Evolutionary conservation across 1,140 invertebrate genomes (phyloP).

Genomic region (Tetragnatha versicolor): DNA sequence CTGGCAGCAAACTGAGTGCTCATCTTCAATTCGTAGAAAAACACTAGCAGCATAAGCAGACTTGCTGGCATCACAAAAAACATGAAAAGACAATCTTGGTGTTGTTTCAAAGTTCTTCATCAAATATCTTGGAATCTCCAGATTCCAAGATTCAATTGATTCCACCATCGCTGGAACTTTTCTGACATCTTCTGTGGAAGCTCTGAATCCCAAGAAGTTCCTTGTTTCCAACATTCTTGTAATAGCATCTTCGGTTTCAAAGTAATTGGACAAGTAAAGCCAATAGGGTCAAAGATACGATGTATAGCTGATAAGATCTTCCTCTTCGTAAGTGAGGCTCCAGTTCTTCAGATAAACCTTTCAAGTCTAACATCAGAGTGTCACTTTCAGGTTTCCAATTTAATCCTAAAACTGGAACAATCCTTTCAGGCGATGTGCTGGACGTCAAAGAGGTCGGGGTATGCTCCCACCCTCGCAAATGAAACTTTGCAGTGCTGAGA

Average conservation of each 20-base stretch:
- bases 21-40: slow-evolving; percentile 10
- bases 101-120: no score
- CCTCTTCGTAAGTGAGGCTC: not conserved
- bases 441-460: not conserved
- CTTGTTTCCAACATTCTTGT: not conserved
- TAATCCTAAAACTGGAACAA: not conserved
- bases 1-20: not conserved
- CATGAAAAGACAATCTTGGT: not conserved
- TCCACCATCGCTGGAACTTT: not conserved
- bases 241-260: not conserved
- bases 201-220: not conserved
- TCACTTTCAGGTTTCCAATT: not conserved
- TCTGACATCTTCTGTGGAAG: not conserved
- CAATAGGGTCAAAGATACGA: slow-evolving; percentile 40
- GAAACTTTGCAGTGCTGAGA: not conserved
- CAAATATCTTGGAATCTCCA: not conserved
- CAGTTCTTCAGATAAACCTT: no score
- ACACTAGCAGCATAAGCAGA: slow-evolving; percentile 9
- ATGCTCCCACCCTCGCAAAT: slow-evolving; percentile 2
- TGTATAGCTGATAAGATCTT: not conserved
- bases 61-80: slow-evolving; percentile 47
- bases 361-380: not conserved
- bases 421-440: not conserved
- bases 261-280: slow-evolving; percentile 15
- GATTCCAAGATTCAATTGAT: not conserved